Conservation (phyloP, 2,888 invertebrate species). For the Sphinx pinastri region DNA sequence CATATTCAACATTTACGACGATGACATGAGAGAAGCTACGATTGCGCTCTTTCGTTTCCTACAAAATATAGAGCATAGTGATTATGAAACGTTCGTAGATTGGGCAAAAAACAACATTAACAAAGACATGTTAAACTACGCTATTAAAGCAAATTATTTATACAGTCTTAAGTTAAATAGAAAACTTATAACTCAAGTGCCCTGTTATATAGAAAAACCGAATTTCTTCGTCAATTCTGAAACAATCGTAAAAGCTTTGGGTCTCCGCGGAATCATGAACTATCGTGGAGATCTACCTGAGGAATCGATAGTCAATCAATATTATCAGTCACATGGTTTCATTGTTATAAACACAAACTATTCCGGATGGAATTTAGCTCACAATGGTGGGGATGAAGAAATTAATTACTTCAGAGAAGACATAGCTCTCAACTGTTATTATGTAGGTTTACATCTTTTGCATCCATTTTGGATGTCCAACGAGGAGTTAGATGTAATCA, state of each 20-base stretch:
- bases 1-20: slow-evolving; percentile 77
- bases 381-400: slow-evolving; percentile 74
- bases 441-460: slow-evolving; percentile 81
- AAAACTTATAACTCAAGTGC: slow-evolving; percentile 48
- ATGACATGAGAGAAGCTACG: slow-evolving; percentile 74
- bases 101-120: slow-evolving; percentile 76
- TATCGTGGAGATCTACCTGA: slow-evolving; percentile 28
- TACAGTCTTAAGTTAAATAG: slow-evolving; percentile 58
- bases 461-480: slow-evolving; percentile 85
- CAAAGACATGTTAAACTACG: slow-evolving; percentile 77
- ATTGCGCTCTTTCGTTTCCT: slow-evolving; percentile 73
- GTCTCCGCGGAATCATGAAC: slow-evolving; percentile 38
- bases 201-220: slow-evolving; percentile 78
- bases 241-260: slow-evolving; percentile 66
- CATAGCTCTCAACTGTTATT: slow-evolving; percentile 84
- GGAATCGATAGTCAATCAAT: slow-evolving; percentile 55
- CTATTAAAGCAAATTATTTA: slow-evolving; percentile 67
- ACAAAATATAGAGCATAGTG: slow-evolving; percentile 63
- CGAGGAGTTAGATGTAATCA: slow-evolving; percentile 65
- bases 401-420: slow-evolving; percentile 87
- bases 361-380: slow-evolving; percentile 79
- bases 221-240: slow-evolving; percentile 71
- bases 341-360: slow-evolving; percentile 69
- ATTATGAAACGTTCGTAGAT: slow-evolving; percentile 57
- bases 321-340: slow-evolving; percentile 48